Evolutionary conservation across 1,140 invertebrate genomes (phyloP).

Genomic region (Achatina immaculata): DNA sequence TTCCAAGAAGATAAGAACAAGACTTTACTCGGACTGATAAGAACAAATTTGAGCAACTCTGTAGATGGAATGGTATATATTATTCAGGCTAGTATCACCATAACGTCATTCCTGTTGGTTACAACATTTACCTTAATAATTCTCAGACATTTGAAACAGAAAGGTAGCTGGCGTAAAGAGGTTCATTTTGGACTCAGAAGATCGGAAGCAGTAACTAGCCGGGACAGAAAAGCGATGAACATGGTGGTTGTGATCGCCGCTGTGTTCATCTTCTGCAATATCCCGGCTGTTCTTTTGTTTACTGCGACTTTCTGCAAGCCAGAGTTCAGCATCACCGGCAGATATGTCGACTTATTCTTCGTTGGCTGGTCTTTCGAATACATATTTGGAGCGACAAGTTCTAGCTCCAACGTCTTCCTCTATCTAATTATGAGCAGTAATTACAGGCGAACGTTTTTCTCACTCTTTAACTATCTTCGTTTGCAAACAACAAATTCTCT

Average conservation of each 20-base stretch:
- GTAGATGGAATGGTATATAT: not conserved
- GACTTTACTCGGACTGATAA: not conserved
- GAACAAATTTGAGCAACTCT: not conserved
- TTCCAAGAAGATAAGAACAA: not conserved
- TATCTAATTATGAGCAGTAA: not conserved
- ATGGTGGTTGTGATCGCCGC: not conserved
- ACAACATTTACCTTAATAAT: not conserved
- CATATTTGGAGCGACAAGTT: not conserved
- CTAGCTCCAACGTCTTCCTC: constrained; percentile 3
- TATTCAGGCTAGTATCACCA: not conserved
- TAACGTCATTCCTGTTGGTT: not conserved
- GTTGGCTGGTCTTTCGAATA: not conserved
- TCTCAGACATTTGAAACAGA: not conserved
- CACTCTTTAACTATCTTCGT: no score
- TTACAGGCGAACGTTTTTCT: constrained; percentile 4
- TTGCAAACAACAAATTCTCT: no score
- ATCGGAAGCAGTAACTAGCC: not conserved
- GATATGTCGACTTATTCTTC: constrained; percentile 7
- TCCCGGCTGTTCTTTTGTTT: not conserved
- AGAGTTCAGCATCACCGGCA: not conserved
- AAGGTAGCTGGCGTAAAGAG: not conserved
- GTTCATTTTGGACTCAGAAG: no score
- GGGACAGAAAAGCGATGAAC: not conserved
- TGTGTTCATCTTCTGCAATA: not conserved
- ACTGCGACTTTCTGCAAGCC: not conserved